Conservation (phyloP, 2,113 vertebrate species). For the Amphiprion percula region DNA sequence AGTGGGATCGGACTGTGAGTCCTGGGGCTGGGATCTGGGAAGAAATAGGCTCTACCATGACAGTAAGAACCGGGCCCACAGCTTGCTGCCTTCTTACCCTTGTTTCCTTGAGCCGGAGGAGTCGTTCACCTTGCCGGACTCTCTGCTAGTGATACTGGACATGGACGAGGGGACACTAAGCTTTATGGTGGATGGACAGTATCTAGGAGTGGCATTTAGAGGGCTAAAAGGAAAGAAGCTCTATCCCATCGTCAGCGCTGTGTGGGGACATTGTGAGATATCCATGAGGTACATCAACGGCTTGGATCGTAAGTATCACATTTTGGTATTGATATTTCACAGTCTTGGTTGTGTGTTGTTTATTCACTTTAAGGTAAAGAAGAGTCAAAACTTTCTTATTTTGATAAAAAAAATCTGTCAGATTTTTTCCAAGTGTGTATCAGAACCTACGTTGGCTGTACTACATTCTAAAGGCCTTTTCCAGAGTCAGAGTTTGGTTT, state of each 20-base stretch:
- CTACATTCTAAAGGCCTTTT: no score
- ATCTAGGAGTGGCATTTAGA: conserved; percentile 96
- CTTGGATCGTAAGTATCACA: conserved; percentile 92
- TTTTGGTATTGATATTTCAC: not conserved
- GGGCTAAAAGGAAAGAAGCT: conserved; percentile 98
- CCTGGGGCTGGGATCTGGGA: conserved; percentile 99
- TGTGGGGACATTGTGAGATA: conserved; percentile 99
- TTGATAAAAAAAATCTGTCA: not conserved
- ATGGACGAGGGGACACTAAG: conserved; percentile 99
- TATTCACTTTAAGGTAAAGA: not conserved
- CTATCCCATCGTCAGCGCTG: conserved; percentile 96
- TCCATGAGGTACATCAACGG: conserved; percentile 98
- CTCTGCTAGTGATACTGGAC: conserved; percentile 95
- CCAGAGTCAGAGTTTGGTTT: no score
- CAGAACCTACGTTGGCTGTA: no score
- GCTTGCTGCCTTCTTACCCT: conserved; percentile 90
- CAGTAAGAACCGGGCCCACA: conserved; percentile 92
- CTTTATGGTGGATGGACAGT: conserved; percentile 97
- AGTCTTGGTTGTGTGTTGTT: not conserved
- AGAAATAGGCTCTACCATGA: conserved; percentile 96
- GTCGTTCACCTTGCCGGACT: conserved; percentile 93
- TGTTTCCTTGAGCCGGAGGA: conserved; percentile 94
- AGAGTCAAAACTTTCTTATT: not conserved
- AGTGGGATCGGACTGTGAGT: conserved; percentile 94
- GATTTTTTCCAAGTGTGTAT: no score